Conservation (phyloP, 2,888 invertebrate genomes). For the Gari tellinella region DNA sequence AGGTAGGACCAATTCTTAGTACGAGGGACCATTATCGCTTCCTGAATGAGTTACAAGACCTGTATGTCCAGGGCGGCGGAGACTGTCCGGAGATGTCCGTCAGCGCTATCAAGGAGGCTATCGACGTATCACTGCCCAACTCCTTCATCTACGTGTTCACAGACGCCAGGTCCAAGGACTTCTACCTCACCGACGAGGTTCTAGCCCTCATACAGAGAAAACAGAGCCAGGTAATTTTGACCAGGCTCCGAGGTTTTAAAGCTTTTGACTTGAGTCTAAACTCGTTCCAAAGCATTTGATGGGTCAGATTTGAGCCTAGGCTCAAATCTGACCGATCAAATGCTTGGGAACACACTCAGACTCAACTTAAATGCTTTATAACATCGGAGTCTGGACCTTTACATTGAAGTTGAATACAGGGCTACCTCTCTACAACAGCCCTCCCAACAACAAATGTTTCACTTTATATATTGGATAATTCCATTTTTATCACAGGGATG, state of each 20-base stretch:
- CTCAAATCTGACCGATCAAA: too few species aligned
- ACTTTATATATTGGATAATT: too few species aligned
- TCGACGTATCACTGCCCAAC: constrained; percentile 88
- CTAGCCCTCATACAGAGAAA: constrained; percentile 89
- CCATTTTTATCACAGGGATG: too few species aligned
- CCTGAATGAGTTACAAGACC: constrained; percentile 86
- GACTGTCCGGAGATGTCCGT: constrained; percentile 91
- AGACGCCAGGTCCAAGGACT: constrained; percentile 90
- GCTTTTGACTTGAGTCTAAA: too few species aligned
- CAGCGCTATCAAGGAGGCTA: constrained; percentile 88
- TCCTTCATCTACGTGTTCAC: constrained; percentile 92
- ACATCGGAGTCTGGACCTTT: too few species aligned
- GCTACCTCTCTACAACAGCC: too few species aligned
- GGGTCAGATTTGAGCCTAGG: too few species aligned
- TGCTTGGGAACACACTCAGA: too few species aligned
- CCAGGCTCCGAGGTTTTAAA: background rate
- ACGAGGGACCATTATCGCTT: constrained; percentile 88
- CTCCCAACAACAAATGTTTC: too few species aligned
- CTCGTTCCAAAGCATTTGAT: too few species aligned
- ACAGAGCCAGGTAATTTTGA: constrained; percentile 88
- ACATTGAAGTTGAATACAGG: too few species aligned
- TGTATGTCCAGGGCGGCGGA: constrained; percentile 89
- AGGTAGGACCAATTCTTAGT: constrained; percentile 88
- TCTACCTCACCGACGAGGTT: constrained; percentile 87
- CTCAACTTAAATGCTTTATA: too few species aligned